These are phyloP conservation scores for Todus mexicanus DNA, from an alignment of 2,797 vertebrate species.

Conservation along the genomic window DNA sequence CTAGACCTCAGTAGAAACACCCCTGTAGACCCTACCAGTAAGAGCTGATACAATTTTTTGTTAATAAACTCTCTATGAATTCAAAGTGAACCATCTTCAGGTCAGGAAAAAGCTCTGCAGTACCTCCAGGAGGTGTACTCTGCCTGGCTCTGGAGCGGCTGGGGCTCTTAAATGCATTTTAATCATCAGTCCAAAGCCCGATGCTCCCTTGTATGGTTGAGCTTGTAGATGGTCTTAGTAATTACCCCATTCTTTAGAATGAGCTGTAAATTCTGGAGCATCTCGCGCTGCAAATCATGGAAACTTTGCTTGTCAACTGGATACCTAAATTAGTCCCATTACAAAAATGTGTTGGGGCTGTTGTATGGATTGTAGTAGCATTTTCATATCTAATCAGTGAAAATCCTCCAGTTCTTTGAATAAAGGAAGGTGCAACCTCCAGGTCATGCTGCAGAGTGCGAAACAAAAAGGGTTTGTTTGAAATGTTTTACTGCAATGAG, in stretches of 20 bases:
- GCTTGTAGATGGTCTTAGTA: neutral
- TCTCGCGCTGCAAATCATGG: neutral
- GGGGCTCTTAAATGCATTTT: neutral
- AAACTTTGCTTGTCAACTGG: neutral
- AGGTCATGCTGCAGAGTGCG: neutral
- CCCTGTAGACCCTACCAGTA: neutral
- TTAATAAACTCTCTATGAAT: neutral
- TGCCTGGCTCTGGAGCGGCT: neutral
- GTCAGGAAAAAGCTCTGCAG: neutral
- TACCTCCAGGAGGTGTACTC: neutral
- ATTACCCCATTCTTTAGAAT: neutral
- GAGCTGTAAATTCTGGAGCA: neutral
- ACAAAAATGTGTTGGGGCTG: neutral
- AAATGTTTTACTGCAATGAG: neutral
- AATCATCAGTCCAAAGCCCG: neutral
- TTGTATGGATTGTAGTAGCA: neutral
- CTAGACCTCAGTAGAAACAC: neutral
- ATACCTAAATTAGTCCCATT: neutral
- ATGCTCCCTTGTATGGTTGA: neutral
- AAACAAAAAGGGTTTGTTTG: neutral
- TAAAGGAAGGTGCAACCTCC: neutral
- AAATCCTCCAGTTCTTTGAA: neutral
- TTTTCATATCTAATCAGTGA: neutral
- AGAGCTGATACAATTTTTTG: neutral
- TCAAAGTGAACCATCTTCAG: neutral